phyloP scores from a whole-genome alignment of 2,113 vertebrate species.

The Taxidea taxus region DNA sequence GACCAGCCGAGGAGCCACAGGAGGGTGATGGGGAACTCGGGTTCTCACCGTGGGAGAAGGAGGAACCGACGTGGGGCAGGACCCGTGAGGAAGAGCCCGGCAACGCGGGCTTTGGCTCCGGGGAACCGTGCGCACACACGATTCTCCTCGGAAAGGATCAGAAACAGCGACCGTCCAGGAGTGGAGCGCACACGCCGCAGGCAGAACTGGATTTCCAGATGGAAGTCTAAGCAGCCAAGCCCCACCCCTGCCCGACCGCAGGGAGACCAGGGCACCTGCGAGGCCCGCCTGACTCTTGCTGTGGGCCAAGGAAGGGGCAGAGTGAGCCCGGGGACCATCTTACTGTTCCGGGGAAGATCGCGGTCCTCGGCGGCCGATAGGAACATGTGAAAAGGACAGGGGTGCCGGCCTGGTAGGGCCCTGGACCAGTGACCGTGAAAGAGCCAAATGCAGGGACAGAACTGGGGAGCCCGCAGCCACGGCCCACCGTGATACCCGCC shows the following conservation, averaged over 20 bases:
- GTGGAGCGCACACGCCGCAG: rapidly evolving
- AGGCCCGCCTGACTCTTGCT: background rate
- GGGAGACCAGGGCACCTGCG: background rate
- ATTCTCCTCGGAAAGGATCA: background rate
- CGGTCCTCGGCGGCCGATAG: rapidly evolving
- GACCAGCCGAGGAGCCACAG: rapidly evolving
- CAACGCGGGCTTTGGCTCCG: rapidly evolving
- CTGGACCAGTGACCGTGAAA: background rate
- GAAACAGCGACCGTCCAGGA: no score
- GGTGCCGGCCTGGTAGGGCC: no score
- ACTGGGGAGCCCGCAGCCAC: background rate
- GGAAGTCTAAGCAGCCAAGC: background rate
- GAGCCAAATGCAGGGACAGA: background rate
- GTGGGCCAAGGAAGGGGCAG: background rate
- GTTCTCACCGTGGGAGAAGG: background rate
- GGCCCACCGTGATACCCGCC: rapidly evolving
- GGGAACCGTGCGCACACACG: background rate
- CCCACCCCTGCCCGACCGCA: no score
- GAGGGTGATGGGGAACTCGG: background rate
- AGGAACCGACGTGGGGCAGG: rapidly evolving
- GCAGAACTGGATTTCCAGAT: background rate
- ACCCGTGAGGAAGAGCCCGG: no score
- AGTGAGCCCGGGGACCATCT: background rate
- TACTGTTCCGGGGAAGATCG: background rate
- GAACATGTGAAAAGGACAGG: background rate